Evolutionary conservation across 2,888 invertebrate genomes (phyloP).

Genomic region (Azorinus chamasolen): DNA sequence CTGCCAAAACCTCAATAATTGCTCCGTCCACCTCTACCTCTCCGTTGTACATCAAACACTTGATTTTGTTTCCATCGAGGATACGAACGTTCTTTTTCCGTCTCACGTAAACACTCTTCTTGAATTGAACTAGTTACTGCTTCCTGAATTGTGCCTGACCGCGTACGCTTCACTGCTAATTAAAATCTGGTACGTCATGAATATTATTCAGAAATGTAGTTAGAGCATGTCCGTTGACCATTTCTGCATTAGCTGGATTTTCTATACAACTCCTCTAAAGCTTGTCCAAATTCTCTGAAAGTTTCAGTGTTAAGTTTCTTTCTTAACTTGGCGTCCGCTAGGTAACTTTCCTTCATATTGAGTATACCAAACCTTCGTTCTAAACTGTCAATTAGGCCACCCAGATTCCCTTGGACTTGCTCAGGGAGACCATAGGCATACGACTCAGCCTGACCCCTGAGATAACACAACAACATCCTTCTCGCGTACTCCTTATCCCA

Average conservation of each 20-base stretch:
- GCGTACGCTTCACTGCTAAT: conserved; percentile 32
- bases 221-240: conserved; percentile 28
- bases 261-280: conserved; percentile 43
- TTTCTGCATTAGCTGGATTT: conserved; percentile 26
- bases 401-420: conserved; percentile 9
- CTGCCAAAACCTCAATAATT: too few species aligned
- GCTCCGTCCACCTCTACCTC: too few species aligned
- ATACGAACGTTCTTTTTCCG: not conserved
- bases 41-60: too few species aligned
- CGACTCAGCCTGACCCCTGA: conserved; percentile 38
- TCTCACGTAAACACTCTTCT: conserved; percentile 31
- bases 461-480: conserved; percentile 31
- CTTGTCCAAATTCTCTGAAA: conserved; percentile 45
- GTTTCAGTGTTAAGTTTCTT: conserved; percentile 23
- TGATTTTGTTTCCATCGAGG: not conserved
- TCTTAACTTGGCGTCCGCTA: conserved; percentile 31
- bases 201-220: conserved; percentile 37
- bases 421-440: conserved; percentile 37
- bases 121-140: conserved; percentile 40
- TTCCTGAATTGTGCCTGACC: conserved; percentile 31
- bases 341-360: conserved; percentile 43
- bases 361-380: conserved; percentile 30
- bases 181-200: too few species aligned
- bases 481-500: conserved; percentile 18
- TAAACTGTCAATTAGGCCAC: conserved; percentile 10